Evolutionary conservation across 1,140 invertebrate species (phyloP).

Genomic region (Zaprionus tsacasi): DNA sequence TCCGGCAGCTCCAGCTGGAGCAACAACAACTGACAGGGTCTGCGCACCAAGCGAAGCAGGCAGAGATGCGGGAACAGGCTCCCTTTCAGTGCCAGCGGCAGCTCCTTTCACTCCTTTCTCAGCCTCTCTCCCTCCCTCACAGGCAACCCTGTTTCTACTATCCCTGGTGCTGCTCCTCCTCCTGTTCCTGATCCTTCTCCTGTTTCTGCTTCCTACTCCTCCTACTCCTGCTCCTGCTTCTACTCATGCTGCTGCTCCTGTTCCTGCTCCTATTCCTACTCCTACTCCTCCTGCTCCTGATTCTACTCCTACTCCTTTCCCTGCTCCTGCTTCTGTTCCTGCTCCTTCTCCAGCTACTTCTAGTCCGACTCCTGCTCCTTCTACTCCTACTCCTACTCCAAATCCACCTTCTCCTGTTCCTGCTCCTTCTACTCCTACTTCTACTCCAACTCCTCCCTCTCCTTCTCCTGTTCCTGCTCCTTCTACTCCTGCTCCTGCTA

Average conservation of each 20-base stretch:
- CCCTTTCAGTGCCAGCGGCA: conserved; percentile 43
- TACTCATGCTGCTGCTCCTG: not conserved
- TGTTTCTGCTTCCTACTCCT: not conserved
- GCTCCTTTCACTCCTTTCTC: not conserved
- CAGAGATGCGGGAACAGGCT: not conserved
- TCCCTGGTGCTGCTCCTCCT: not conserved
- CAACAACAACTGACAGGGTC: not conserved
- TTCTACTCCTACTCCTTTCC: not conserved
- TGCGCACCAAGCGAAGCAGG: conserved; percentile 15
- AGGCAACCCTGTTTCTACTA: not conserved
- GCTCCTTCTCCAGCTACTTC: conserved; percentile 3
- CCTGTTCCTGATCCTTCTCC: not conserved
- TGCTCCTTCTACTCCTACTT: not conserved
- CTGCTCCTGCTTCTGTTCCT: not conserved
- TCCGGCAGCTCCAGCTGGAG: not conserved
- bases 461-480: not conserved
- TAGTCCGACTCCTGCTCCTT: not conserved
- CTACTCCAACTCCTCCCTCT: not conserved
- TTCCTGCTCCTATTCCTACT: not conserved
- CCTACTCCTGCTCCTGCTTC: not conserved
- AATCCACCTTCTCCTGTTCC: not conserved
- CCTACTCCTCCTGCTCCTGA: not conserved
- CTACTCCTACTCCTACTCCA: not conserved
- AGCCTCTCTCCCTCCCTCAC: not conserved
- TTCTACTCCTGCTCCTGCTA: not conserved